These are phyloP conservation scores for Uromys caudimaculatus DNA, from an alignment of 2,797 vertebrate species.

Conservation along the genomic window DNA sequence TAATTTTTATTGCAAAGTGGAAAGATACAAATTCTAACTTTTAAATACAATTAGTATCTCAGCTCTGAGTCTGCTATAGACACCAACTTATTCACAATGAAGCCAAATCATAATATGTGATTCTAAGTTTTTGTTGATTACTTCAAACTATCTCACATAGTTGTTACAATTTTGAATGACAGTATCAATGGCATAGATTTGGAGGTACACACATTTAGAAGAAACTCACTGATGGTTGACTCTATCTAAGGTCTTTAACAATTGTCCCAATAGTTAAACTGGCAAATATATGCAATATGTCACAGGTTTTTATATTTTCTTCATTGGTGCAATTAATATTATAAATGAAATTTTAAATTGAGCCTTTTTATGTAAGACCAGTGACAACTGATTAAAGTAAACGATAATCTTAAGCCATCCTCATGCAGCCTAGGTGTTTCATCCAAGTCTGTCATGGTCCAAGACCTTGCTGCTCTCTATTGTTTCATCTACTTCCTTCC, in stretches of 20 bases:
- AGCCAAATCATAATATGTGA: background rate
- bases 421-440: background rate
- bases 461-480: background rate
- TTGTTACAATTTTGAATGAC: background rate
- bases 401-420: background rate
- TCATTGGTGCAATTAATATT: background rate
- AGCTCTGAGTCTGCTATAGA: background rate
- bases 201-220: background rate
- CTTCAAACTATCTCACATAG: background rate
- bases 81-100: background rate
- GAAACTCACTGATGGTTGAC: background rate
- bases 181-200: background rate
- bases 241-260: background rate
- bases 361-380: background rate
- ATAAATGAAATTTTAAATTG: conserved; percentile 11
- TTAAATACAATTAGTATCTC: background rate
- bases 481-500: background rate
- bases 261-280: background rate
- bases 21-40: background rate
- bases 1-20: background rate
- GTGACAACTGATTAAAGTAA: background rate
- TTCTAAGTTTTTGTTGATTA: background rate
- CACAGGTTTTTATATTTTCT: background rate
- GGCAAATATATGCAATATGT: background rate
- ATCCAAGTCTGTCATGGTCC: background rate